phyloP scores from a whole-genome alignment of 2,888 invertebrate genomes.

The Euspilapteryx auroguttella region DNA sequence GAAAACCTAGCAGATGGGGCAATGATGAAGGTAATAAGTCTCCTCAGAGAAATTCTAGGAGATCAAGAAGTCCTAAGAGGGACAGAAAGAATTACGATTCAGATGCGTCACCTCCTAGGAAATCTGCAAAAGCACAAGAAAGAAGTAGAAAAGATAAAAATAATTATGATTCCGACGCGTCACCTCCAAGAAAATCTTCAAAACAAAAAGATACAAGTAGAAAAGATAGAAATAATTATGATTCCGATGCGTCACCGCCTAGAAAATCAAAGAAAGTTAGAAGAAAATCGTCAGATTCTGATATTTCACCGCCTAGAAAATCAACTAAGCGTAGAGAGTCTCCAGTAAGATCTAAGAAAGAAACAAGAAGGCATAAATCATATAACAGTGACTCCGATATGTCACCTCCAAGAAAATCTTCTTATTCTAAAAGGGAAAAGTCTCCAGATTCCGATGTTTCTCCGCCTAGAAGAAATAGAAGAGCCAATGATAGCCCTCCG shows the following conservation, averaged over 20 bases:
- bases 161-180: slow-evolving; percentile 21
- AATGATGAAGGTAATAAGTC: background rate
- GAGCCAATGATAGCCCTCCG: slow-evolving; percentile 27
- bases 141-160: background rate
- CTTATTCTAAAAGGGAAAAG: too few species aligned
- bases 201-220: slow-evolving; percentile 8
- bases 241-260: slow-evolving; percentile 3
- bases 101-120: slow-evolving; percentile 4
- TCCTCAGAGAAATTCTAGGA: background rate
- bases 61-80: background rate
- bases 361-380: background rate
- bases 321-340: slow-evolving; percentile 7
- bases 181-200: slow-evolving; percentile 18
- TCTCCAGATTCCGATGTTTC: slow-evolving; percentile 5
- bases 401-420: slow-evolving; percentile 20
- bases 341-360: too few species aligned
- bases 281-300: slow-evolving; percentile 16
- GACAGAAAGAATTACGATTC: slow-evolving; percentile 1
- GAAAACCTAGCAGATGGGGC: slow-evolving; percentile 5
- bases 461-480: slow-evolving; percentile 14
- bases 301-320: slow-evolving; percentile 22
- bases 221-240: slow-evolving; percentile 3
- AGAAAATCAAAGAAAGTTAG: slow-evolving; percentile 5
- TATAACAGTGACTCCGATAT: slow-evolving; percentile 19
- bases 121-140: slow-evolving; percentile 5